phyloP scores from a whole-genome alignment of 2,888 invertebrate genomes.

The Brachyptera putata region DNA sequence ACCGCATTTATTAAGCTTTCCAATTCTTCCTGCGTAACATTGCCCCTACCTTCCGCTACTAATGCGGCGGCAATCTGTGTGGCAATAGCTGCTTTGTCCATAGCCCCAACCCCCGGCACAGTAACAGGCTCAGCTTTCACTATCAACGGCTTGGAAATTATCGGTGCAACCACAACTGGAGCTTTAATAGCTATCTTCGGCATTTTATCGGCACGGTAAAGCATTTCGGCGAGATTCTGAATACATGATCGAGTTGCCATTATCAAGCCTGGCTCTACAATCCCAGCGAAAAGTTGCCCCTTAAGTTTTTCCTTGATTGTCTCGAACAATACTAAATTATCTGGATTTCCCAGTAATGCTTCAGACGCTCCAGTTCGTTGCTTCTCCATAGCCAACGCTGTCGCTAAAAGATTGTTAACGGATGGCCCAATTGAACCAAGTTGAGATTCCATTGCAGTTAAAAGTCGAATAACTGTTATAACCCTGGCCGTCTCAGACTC shows the following conservation, averaged over 20 bases:
- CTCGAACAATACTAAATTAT: constrained; percentile 72
- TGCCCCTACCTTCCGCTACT: constrained; percentile 72
- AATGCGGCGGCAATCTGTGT: constrained; percentile 76
- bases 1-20: constrained; percentile 77
- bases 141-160: not conserved
- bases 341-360: constrained; percentile 61
- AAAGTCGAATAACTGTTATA: constrained; percentile 64
- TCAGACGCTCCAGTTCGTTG: constrained; percentile 68
- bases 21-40: constrained; percentile 73
- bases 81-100: constrained; percentile 75
- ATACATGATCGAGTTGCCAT: constrained; percentile 70
- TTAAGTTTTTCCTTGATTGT: constrained; percentile 82
- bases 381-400: constrained; percentile 75
- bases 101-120: constrained; percentile 67
- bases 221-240: constrained; percentile 67
- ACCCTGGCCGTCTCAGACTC: constrained; percentile 50
- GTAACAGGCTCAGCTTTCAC: constrained; percentile 43
- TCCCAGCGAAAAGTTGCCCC: constrained; percentile 68
- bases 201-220: constrained; percentile 57
- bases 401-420: constrained; percentile 69
- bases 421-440: constrained; percentile 78
- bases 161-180: not conserved
- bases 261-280: constrained; percentile 58
- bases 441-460: constrained; percentile 78
- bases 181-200: not conserved